Conservation (phyloP, 1,140 invertebrate genomes). For the Drosophila lini region DNA sequence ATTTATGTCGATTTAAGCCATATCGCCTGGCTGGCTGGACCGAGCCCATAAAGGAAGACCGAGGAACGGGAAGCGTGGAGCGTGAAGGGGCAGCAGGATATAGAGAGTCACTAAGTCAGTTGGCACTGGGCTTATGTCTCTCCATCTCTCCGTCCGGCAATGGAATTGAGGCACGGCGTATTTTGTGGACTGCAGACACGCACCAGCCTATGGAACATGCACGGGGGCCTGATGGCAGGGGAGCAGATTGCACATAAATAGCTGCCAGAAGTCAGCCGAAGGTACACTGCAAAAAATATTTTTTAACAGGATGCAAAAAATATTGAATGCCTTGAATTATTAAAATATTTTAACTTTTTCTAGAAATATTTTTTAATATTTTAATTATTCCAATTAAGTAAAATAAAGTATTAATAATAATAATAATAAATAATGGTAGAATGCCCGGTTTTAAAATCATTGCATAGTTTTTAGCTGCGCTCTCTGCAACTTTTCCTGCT, state of each 20-base stretch:
- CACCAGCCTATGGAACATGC: constrained; percentile 56
- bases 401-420: too few relatives aligned
- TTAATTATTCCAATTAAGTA: too few relatives aligned
- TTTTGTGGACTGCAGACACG: constrained; percentile 73
- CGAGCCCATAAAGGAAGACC: constrained; percentile 24
- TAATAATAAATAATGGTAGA: too few relatives aligned
- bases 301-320: too few relatives aligned
- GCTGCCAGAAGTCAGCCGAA: constrained; percentile 58
- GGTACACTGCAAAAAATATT: constrained; percentile 13
- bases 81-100: constrained; percentile 2
- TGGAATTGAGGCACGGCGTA: constrained; percentile 74
- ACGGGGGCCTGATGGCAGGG: constrained; percentile 27
- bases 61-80: neutral
- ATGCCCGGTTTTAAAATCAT: neutral
- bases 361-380: too few relatives aligned
- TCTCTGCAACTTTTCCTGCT: neutral
- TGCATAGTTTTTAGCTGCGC: neutral
- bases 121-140: constrained; percentile 21
- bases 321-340: too few relatives aligned
- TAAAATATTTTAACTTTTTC: too few relatives aligned
- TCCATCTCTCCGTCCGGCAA: constrained; percentile 31
- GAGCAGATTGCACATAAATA: constrained; percentile 67
- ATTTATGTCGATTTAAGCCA: constrained; percentile 74
- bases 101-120: constrained; percentile 70
- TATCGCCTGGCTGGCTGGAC: constrained; percentile 35